A percentile compares a stretch with the other conserved stretches of the same genome.
phyloP scores from a whole-genome alignment of 2,888 invertebrate species.

The Hirudinaria manillensis region DNA sequence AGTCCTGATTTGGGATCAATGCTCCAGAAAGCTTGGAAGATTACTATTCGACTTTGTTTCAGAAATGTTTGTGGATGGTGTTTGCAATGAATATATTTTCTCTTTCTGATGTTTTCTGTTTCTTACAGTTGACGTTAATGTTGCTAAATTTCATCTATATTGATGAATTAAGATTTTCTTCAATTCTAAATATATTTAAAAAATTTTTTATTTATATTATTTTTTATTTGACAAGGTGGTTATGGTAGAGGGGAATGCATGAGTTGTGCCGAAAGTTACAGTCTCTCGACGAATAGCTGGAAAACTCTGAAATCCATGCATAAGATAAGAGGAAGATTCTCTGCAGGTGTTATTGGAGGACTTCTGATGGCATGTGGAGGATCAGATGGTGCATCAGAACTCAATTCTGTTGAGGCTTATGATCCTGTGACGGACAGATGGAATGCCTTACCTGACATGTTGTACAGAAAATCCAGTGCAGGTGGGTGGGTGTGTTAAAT shows the following conservation, averaged over 20 bases:
- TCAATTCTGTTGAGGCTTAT: constrained; percentile 67
- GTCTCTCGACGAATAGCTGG: constrained; percentile 78
- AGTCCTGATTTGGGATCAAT: too few species aligned
- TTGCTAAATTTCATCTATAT: too few species aligned
- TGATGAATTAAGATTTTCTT: too few species aligned
- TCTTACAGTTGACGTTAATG: too few species aligned
- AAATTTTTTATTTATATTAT: neutral
- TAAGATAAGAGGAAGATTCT: constrained; percentile 55
- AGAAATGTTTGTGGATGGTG: too few species aligned
- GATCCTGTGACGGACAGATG: constrained; percentile 58
- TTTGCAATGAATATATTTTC: too few species aligned
- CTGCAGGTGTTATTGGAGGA: constrained; percentile 56
- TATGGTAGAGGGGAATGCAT: constrained; percentile 91
- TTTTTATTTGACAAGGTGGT: constrained; percentile 62
- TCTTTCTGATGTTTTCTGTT: too few species aligned
- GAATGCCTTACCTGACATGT: constrained; percentile 59
- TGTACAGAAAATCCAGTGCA: constrained; percentile 66
- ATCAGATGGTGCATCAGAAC: constrained; percentile 74
- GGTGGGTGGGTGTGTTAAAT: constrained; percentile 51
- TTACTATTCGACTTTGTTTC: too few species aligned
- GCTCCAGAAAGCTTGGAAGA: too few species aligned
- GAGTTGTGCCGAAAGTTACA: constrained; percentile 81
- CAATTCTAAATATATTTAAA: neutral
- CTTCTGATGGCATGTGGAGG: constrained; percentile 71
- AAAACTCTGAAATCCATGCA: constrained; percentile 77